Percentiles rank a stretch among this genome's conserved stretches.
Conservation (phyloP, 1,140 invertebrate genomes). For the Paracyclopina nana region DNA sequence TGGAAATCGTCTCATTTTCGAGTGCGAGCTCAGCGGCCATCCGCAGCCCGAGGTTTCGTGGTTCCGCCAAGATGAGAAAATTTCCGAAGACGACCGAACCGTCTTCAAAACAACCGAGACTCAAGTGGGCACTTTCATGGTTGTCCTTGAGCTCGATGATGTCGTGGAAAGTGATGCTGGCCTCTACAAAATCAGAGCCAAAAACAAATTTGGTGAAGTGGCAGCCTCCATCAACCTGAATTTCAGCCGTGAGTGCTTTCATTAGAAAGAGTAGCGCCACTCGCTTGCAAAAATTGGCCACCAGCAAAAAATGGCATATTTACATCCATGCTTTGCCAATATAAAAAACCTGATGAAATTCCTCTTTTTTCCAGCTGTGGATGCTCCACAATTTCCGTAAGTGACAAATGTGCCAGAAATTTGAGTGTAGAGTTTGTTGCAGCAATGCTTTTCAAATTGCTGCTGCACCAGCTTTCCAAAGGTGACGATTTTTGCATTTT, state of each 20-base stretch:
- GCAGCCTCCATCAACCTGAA: constrained; percentile 95
- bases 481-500: too few relatives aligned
- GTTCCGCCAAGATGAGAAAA: constrained; percentile 61
- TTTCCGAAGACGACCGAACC: constrained; percentile 58
- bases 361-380: constrained; percentile 12
- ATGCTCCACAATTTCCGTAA: constrained; percentile 16
- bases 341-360: too few relatives aligned
- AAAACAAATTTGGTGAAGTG: constrained; percentile 92
- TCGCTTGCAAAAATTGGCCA: too few relatives aligned
- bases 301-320: too few relatives aligned
- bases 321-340: too few relatives aligned
- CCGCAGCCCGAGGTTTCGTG: constrained; percentile 78
- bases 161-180: constrained; percentile 89
- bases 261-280: neutral
- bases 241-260: constrained; percentile 73
- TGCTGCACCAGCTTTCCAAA: too few relatives aligned
- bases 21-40: constrained; percentile 66
- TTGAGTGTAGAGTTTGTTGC: too few relatives aligned
- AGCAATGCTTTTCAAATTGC: too few relatives aligned
- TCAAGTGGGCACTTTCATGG: constrained; percentile 56
- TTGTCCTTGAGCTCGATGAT: constrained; percentile 78
- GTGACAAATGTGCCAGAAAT: neutral
- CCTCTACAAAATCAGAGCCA: constrained; percentile 91
- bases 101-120: constrained; percentile 61
- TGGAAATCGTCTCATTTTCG: constrained; percentile 82